Evolutionary conservation across 2,888 invertebrate genomes (phyloP).

Genomic region (Parnassius mnemosyne): DNA sequence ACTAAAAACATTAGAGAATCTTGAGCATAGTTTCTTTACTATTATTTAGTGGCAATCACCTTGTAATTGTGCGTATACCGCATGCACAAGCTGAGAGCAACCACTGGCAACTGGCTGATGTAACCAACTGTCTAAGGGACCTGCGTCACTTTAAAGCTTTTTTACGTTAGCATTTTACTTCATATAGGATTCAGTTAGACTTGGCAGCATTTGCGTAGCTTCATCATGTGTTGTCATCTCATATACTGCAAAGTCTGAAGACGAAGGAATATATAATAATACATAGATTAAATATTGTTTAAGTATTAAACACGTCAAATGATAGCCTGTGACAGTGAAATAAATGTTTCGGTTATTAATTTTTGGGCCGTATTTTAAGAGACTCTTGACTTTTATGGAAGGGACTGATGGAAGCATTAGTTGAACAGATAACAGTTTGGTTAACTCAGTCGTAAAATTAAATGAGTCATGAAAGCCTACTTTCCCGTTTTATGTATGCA

Average conservation of each 20-base stretch:
- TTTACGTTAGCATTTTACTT: too few species aligned
- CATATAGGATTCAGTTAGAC: too few species aligned
- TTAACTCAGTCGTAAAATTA: conserved; percentile 79
- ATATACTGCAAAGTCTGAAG: background rate
- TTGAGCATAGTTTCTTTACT: too few species aligned
- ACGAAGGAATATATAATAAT: background rate
- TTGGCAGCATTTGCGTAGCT: too few species aligned
- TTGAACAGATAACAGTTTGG: conserved; percentile 58
- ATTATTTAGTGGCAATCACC: too few species aligned
- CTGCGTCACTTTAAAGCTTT: background rate
- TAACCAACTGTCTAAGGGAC: too few species aligned
- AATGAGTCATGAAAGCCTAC: conserved; percentile 71
- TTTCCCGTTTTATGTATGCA: conserved; percentile 77
- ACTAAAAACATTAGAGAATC: too few species aligned
- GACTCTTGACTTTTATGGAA: conserved; percentile 22
- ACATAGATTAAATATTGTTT: background rate
- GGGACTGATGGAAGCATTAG: conserved; percentile 22
- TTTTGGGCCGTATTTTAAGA: background rate
- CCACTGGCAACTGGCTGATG: too few species aligned
- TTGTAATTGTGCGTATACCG: too few species aligned
- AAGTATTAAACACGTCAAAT: too few species aligned
- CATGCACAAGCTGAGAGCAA: too few species aligned
- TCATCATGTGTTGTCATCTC: too few species aligned
- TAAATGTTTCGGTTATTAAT: background rate
- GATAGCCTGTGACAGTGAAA: background rate